Conservation (phyloP, 2,113 vertebrate genomes). For the Pseudorasbora parva region DNA sequence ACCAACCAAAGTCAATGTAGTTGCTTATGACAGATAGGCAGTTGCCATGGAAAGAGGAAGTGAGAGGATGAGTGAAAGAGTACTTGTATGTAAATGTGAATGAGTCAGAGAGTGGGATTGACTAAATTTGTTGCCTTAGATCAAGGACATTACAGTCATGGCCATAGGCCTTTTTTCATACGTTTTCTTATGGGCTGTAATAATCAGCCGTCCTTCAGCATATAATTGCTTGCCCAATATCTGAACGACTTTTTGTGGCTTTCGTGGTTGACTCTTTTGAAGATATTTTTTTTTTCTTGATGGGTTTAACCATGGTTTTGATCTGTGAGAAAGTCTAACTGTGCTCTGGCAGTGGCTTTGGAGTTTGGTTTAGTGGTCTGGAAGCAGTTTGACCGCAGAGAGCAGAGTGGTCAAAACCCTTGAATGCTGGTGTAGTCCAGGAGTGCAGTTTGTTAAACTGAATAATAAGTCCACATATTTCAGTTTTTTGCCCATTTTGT, state of each 20-base stretch:
- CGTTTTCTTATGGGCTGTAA: constrained; percentile 53
- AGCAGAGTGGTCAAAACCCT: constrained; percentile 11
- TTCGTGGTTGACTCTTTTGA: constrained; percentile 17
- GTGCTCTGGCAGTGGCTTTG: constrained; percentile 26
- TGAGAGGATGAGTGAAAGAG: constrained; percentile 41
- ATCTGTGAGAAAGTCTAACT: constrained; percentile 50
- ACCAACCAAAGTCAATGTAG: constrained; percentile 1
- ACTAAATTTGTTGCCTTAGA: neutral
- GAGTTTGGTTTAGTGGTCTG: constrained; percentile 35
- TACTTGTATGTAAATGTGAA: constrained; percentile 55
- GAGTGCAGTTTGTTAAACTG: constrained; percentile 23
- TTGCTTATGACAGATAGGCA: neutral
- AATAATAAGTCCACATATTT: constrained; percentile 13
- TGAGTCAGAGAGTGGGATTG: neutral
- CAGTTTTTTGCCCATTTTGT: neutral
- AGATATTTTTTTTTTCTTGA: neutral
- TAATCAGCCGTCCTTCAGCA: constrained; percentile 34
- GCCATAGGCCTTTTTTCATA: constrained; percentile 53
- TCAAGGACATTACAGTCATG: neutral
- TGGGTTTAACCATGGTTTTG: neutral
- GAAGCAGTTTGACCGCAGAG: constrained; percentile 13
- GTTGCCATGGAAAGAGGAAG: constrained; percentile 52
- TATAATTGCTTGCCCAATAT: constrained; percentile 50
- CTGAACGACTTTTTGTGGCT: neutral
- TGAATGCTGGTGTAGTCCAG: constrained; percentile 4